Conservation (phyloP, 2,888 invertebrate genomes). For the Globia sparganii region DNA sequence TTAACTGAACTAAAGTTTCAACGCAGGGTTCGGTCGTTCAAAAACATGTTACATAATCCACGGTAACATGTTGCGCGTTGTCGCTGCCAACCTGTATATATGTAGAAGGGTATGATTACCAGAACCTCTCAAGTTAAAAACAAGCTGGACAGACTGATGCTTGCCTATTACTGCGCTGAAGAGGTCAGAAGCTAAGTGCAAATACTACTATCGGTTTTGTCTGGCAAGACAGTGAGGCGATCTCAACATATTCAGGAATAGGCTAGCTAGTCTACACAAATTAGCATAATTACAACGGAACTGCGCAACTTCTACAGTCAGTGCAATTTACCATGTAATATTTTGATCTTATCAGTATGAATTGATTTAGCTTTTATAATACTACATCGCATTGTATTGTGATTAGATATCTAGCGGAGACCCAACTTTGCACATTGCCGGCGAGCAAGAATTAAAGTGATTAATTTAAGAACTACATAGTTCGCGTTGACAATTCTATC, state of each 20-base stretch:
- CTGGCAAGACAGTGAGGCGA: background rate
- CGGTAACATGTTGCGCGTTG: background rate
- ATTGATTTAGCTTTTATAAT: constrained; percentile 20
- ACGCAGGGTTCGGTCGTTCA: too few species aligned
- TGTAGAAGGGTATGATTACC: background rate
- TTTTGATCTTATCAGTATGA: constrained; percentile 34
- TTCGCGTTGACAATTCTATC: background rate
- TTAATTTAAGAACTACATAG: background rate
- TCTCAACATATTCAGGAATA: background rate
- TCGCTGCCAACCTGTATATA: background rate
- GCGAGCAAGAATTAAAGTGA: background rate
- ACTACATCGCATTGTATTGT: constrained; percentile 3
- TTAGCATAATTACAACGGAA: background rate
- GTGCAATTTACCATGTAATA: background rate
- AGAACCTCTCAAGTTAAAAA: background rate
- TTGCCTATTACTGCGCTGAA: background rate
- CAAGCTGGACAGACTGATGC: background rate
- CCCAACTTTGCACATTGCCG: background rate
- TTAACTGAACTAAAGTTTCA: background rate
- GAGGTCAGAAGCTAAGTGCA: background rate
- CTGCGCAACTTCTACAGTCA: background rate
- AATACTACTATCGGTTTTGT: background rate
- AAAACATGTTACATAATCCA: background rate
- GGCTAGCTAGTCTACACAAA: background rate
- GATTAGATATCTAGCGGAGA: constrained; percentile 11